phyloP scores from a whole-genome alignment of 1,140 invertebrate species.

The Anastatus disparis region DNA sequence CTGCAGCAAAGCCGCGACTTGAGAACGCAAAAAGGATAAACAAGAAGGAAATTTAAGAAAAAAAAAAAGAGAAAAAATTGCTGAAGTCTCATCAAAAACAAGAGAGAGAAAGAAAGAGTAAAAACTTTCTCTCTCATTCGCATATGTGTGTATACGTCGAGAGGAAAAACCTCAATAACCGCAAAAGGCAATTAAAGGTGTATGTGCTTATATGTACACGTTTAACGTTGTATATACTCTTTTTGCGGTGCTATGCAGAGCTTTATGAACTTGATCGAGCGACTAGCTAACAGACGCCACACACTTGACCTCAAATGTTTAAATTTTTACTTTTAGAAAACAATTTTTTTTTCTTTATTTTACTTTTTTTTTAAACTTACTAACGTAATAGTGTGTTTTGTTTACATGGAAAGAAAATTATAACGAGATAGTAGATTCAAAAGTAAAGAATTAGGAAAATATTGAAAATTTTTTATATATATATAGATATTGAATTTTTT shows the following conservation, averaged over 20 bases:
- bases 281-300: not conserved
- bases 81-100: not conserved
- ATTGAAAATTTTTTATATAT: too few relatives aligned
- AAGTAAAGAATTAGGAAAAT: too few relatives aligned
- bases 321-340: not conserved
- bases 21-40: too few relatives aligned
- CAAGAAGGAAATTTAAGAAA: too few relatives aligned
- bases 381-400: too few relatives aligned
- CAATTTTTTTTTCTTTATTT: not conserved
- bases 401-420: too few relatives aligned
- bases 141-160: not conserved
- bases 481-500: too few relatives aligned
- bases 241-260: too few relatives aligned
- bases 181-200: constrained; percentile 35
- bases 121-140: constrained; percentile 24
- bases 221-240: not conserved
- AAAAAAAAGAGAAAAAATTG: not conserved
- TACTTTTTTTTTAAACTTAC: too few relatives aligned
- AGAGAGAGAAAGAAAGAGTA: too few relatives aligned
- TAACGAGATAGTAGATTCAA: too few relatives aligned
- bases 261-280: constrained; percentile 25
- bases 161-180: constrained; percentile 29
- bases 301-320: constrained; percentile 28
- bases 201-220: not conserved
- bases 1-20: not conserved